A percentile compares a stretch with the other conserved stretches of the same genome.
These are phyloP conservation scores for Empidonax traillii DNA, from an alignment of 2,113 vertebrate species.

Conservation along the genomic window DNA sequence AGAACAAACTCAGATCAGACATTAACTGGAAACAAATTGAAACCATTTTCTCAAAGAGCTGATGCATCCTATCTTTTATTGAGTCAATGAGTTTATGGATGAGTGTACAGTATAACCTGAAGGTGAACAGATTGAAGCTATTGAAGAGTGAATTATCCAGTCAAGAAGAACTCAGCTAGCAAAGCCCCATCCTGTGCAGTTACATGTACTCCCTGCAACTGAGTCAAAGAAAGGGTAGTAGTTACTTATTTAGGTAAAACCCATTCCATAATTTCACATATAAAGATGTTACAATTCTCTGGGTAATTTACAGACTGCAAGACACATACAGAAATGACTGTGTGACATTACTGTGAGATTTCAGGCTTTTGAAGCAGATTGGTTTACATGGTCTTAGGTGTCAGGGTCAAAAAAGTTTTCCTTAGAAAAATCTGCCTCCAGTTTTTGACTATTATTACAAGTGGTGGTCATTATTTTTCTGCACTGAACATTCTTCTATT, in stretches of 20 bases:
- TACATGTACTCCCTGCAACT: neutral
- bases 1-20: neutral
- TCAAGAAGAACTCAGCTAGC: neutral
- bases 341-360: neutral
- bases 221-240: neutral
- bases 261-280: neutral
- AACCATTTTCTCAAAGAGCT: neutral
- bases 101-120: neutral
- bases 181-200: neutral
- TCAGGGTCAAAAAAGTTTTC: neutral
- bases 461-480: neutral
- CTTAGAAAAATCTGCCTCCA: neutral
- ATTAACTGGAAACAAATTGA: neutral
- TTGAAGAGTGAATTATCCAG: neutral
- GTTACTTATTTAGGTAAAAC: neutral
- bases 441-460: neutral
- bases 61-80: neutral
- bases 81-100: neutral
- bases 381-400: neutral
- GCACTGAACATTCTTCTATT: neutral
- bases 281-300: neutral
- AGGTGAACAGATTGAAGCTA: neutral
- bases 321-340: neutral
- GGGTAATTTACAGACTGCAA: neutral
- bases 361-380: neutral